A percentile compares a stretch with the other conserved stretches of the same genome.
Conservation (phyloP, 2,888 invertebrate genomes). For the Drosophila basisetae region DNA sequence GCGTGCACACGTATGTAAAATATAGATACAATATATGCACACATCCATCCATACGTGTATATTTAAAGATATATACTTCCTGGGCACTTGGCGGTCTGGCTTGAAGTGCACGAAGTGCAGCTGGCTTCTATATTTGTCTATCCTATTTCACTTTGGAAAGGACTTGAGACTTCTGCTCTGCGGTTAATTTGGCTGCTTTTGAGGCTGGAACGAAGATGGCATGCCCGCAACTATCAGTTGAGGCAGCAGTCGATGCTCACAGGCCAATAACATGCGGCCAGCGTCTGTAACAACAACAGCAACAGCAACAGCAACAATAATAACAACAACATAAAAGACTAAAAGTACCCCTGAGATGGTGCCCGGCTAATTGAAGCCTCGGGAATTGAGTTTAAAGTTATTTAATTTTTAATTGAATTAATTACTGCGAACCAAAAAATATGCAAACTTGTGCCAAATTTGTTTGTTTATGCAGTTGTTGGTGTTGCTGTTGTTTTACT, state of each 20-base stretch:
- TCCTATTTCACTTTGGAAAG: conserved; percentile 5
- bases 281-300: not conserved
- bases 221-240: conserved; percentile 65
- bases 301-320: not conserved
- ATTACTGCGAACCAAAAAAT: conserved; percentile 57
- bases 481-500: conserved; percentile 1
- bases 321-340: conserved; percentile 10
- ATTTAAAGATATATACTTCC: conserved; percentile 12
- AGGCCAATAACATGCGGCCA: conserved; percentile 62
- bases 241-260: conserved; percentile 41
- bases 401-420: conserved; percentile 77
- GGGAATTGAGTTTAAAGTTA: conserved; percentile 67
- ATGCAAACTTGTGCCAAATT: conserved; percentile 52
- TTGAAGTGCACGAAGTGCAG: conserved; percentile 40
- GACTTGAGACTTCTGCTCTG: conserved; percentile 25
- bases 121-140: conserved; percentile 14
- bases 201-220: conserved; percentile 14
- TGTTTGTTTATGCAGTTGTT: conserved; percentile 70
- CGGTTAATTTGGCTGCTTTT: conserved; percentile 53
- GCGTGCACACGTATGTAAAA: conserved; percentile 1
- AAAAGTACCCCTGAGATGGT: conserved; percentile 33
- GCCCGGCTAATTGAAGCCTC: conserved; percentile 49
- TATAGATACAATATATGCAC: conserved; percentile 1
- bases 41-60: not conserved
- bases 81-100: conserved; percentile 35